Percentiles rank a stretch among this genome's conserved stretches.
phyloP scores from a whole-genome alignment of 2,113 vertebrate genomes.

The Limanda limanda region DNA sequence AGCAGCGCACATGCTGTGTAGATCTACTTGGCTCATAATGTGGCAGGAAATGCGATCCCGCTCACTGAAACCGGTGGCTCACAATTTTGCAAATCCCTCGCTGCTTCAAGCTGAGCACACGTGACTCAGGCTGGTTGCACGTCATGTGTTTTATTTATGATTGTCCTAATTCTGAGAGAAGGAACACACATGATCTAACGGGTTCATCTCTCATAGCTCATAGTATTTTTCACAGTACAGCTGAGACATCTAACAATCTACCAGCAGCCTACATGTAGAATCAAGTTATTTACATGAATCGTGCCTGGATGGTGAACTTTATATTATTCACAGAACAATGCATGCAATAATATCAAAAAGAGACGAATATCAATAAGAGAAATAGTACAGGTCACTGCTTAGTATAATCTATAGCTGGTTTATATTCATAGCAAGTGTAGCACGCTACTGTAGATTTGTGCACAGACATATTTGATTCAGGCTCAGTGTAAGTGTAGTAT shows the following conservation, averaged over 20 bases:
- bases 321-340: too few relatives aligned
- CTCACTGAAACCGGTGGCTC: not conserved
- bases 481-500: not conserved
- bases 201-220: not conserved
- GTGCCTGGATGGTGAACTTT: too few relatives aligned
- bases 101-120: conserved; percentile 6
- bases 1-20: not conserved
- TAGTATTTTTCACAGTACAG: too few relatives aligned
- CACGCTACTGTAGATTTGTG: not conserved
- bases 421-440: not conserved
- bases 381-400: not conserved
- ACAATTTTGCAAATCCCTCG: conserved; percentile 44
- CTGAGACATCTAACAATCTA: too few relatives aligned
- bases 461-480: too few relatives aligned
- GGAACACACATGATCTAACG: too few relatives aligned
- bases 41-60: conserved; percentile 68
- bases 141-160: conserved; percentile 40
- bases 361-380: too few relatives aligned
- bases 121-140: conserved; percentile 9
- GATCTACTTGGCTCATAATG: conserved; percentile 48
- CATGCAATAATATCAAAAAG: not conserved
- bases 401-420: not conserved
- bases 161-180: conserved; percentile 29
- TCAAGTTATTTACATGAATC: too few relatives aligned
- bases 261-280: too few relatives aligned